A percentile compares a stretch with the other conserved stretches of the same genome.
phyloP scores from a whole-genome alignment of 2,888 invertebrate genomes.

The Caradrina kadenii region DNA sequence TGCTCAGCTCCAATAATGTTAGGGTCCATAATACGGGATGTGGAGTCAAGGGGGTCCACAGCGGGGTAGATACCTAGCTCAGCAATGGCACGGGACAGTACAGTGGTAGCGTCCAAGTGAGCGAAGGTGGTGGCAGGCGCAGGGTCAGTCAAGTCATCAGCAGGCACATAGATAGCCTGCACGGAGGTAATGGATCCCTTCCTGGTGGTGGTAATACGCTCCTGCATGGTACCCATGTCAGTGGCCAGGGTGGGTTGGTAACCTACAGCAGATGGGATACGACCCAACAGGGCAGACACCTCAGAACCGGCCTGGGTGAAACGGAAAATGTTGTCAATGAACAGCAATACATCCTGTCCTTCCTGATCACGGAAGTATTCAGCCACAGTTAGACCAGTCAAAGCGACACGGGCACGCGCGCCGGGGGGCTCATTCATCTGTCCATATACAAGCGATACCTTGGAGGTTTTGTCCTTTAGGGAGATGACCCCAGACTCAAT shows the following conservation, averaged over 20 bases:
- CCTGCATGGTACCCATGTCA: constrained; percentile 99
- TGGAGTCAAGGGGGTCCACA: constrained; percentile 98
- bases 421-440: constrained; percentile 99
- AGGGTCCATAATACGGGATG: constrained; percentile 98
- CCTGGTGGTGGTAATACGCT: constrained; percentile 98
- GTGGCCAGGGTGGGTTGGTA: constrained; percentile 99
- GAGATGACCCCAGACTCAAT: constrained; percentile 98
- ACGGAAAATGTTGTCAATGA: constrained; percentile 99
- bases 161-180: constrained; percentile 98
- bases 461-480: constrained; percentile 96
- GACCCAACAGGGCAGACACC: constrained; percentile 97
- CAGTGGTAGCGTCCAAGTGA: constrained; percentile 99
- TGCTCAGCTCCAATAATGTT: constrained; percentile 97
- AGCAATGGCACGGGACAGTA: constrained; percentile 97
- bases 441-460: constrained; percentile 98
- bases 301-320: constrained; percentile 98
- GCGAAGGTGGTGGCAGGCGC: constrained; percentile 99
- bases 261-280: constrained; percentile 98
- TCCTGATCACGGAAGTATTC: constrained; percentile 99
- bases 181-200: constrained; percentile 99
- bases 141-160: constrained; percentile 98
- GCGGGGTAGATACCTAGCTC: constrained; percentile 98
- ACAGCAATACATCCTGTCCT: constrained; percentile 98
- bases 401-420: constrained; percentile 97
- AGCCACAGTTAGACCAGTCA: constrained; percentile 98